Evolutionary conservation across 2,113 vertebrate species (phyloP).

Genomic region (Rhizomys pruinosus): DNA sequence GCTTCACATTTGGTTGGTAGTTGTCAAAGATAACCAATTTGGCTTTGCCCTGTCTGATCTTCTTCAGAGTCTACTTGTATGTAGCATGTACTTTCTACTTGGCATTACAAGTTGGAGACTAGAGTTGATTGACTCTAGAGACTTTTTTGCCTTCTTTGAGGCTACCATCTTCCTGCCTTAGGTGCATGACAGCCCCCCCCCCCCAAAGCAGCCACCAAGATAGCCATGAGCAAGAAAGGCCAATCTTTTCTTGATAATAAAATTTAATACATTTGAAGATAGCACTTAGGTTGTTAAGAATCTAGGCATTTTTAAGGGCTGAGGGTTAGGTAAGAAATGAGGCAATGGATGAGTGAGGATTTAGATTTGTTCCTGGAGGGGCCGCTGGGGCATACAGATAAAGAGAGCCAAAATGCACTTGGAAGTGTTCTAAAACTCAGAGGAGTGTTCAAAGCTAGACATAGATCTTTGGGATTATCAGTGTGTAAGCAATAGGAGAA

Average conservation of each 20-base stretch:
- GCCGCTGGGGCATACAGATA: background rate
- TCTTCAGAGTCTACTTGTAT: too few species aligned
- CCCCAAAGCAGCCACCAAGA: too few species aligned
- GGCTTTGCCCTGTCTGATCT: too few species aligned
- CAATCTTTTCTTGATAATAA: background rate
- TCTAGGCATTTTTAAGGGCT: conserved; percentile 13
- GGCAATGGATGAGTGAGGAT: background rate
- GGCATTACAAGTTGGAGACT: too few species aligned
- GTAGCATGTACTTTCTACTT: too few species aligned
- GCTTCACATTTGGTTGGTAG: too few species aligned
- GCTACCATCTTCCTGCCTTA: too few species aligned
- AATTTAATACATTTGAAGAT: conserved; percentile 53
- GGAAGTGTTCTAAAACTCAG: background rate
- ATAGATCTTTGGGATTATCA: background rate
- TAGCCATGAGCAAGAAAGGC: too few species aligned
- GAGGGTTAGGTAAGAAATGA: background rate
- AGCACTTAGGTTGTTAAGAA: conserved; percentile 31
- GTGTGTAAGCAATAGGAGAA: background rate
- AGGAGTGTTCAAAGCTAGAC: background rate
- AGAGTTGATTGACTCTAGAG: too few species aligned
- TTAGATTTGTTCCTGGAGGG: conserved; percentile 7
- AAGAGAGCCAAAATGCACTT: background rate
- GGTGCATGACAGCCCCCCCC: too few species aligned
- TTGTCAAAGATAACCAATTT: too few species aligned
- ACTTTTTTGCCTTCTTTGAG: too few species aligned